Base-by-base conservation (phyloP, 2,888 invertebrate species). In the Mactromeris polynyma region DNA sequence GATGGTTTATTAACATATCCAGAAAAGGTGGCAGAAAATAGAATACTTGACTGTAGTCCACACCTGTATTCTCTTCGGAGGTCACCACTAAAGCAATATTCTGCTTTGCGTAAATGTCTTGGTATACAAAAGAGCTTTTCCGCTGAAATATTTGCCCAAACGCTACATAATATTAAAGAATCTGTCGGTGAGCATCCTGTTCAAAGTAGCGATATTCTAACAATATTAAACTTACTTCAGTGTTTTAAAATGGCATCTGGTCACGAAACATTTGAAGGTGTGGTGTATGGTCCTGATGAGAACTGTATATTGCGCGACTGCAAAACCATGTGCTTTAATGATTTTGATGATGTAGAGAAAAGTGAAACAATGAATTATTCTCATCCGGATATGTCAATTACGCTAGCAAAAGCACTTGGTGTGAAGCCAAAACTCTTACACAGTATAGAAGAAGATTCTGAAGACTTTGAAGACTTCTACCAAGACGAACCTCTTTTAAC, bases 401-500 rank as follows among this genome's bases (percentile, higher is more conserved):
- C 40, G 17, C 21, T 81, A 38, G 83, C 84, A 7, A 80, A 81
- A 51, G 19, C 26, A 38, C 19, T 88, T 38, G 88, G 88, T 19
- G 88, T 83, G 1, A 83, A 81, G 31, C 36, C 64, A 36, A 88
- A 88, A 51, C 46, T 69, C 2, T 9, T 93, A 26, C 93, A 94
- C 88, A 92, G 89, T 81, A 89, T 96, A 9, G 93, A 94, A 40
- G 91, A 94, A 69, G 42, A 81, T 36, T 73, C 86, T 4, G 81
- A 81, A 73, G 86, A 86, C 51, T 26, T 86, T 21, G 86, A 81
- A 77, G 88, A 85, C 33, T 91, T 91, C 90, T 96, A 95, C n/a
- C 96, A 96, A 88, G 92, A 93, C 26, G 96, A 96, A 85, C 92
- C 94, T 46, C 92, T 96, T 31, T 92, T 95, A 17, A 94, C 93